Evolutionary conservation across 2,113 vertebrate genomes (phyloP).

Genomic region (Oreocharis arfaki): DNA sequence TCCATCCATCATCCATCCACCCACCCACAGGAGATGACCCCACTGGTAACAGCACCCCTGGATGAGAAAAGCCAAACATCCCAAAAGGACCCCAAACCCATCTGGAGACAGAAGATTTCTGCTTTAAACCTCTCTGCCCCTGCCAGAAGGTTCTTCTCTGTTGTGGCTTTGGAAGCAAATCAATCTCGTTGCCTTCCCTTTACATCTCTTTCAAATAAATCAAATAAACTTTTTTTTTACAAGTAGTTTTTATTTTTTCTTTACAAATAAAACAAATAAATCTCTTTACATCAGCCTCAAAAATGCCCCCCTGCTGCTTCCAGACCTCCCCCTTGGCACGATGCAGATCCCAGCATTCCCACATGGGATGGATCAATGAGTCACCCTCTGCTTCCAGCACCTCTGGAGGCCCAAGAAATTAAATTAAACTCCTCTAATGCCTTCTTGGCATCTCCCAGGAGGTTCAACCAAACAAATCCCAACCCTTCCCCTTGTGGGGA

Average conservation of each 20-base stretch:
- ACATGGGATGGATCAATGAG: not conserved
- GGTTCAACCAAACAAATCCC: not conserved
- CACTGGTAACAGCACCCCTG: not conserved
- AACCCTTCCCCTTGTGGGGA: not conserved
- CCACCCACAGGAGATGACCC: not conserved
- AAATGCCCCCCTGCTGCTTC: not conserved
- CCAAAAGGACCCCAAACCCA: not conserved
- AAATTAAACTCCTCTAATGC: not conserved
- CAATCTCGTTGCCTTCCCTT: not conserved
- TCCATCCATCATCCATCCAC: not conserved
- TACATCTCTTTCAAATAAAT: not conserved
- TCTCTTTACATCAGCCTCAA: not conserved
- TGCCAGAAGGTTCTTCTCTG: not conserved
- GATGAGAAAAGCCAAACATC: not conserved
- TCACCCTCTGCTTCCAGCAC: not conserved
- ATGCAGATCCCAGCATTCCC: not conserved
- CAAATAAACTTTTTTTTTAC: not conserved
- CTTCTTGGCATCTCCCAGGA: not conserved
- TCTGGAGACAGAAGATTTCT: not conserved
- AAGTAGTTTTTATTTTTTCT: not conserved
- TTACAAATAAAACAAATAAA: not conserved
- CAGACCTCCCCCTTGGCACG: accelerated
- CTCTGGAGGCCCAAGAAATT: not conserved
- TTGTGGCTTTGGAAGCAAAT: not conserved
- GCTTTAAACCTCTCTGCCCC: not conserved